Evolutionary conservation across 2,113 vertebrate genomes (phyloP).

Genomic region (Pedionomus torquatus): DNA sequence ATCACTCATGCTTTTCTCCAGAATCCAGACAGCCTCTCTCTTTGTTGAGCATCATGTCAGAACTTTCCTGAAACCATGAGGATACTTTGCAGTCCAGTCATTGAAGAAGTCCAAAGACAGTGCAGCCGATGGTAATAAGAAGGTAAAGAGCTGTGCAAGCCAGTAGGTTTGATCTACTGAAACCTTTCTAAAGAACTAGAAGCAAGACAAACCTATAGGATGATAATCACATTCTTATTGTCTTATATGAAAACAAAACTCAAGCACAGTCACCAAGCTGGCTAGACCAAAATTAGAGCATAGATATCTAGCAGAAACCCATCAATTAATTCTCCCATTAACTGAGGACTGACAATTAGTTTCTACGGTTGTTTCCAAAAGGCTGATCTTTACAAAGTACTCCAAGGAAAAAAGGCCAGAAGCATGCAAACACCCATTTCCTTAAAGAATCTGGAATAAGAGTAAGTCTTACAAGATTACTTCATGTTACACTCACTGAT

Average conservation of each 20-base stretch:
- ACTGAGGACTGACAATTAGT: not conserved
- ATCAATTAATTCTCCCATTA: not conserved
- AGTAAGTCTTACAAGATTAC: not conserved
- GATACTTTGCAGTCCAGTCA: not conserved
- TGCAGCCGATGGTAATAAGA: not conserved
- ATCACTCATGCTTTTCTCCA: not conserved
- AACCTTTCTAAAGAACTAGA: not conserved
- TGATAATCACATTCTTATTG: not conserved
- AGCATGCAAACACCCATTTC: not conserved
- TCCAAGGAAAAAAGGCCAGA: not conserved
- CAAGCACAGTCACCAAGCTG: not conserved
- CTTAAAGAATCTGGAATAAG: not conserved
- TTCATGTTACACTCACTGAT: not conserved
- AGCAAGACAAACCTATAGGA: not conserved
- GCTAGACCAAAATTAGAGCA: not conserved
- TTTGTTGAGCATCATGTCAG: not conserved
- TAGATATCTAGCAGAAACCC: not conserved
- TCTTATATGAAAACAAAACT: not conserved
- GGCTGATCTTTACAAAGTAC: not conserved
- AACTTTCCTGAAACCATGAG: not conserved
- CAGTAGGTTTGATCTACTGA: not conserved
- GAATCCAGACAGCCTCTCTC: not conserved
- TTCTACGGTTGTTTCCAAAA: not conserved
- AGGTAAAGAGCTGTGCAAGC: not conserved
- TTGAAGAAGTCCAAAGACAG: not conserved